Evolutionary conservation across 2,888 invertebrate genomes (phyloP).

Genomic region (Creontiades dilutus): DNA sequence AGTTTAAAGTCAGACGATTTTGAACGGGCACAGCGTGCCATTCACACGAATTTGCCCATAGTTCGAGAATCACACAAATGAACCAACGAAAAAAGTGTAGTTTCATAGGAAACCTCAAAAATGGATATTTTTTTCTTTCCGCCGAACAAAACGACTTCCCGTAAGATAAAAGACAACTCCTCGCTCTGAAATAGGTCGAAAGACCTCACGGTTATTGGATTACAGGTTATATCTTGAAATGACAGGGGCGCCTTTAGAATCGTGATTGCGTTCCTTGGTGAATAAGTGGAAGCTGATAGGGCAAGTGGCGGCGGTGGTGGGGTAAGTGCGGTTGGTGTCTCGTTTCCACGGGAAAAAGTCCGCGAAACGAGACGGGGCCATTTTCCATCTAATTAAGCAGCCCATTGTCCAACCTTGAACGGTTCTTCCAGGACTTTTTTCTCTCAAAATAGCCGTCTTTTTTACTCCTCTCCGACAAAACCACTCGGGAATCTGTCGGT

Average conservation of each 20-base stretch:
- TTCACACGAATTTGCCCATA: no score
- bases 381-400: conserved; percentile 49
- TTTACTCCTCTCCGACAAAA: background rate
- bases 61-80: no score
- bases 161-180: background rate
- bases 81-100: no score
- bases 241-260: background rate
- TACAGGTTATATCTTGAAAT: background rate
- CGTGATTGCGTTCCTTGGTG: background rate
- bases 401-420: conserved; percentile 43
- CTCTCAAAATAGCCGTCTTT: background rate
- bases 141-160: background rate
- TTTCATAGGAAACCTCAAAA: no score
- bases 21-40: no score
- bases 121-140: background rate
- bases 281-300: background rate
- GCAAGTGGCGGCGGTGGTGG: background rate
- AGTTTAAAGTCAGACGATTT: no score
- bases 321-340: background rate
- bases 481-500: background rate
- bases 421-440: background rate
- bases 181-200: background rate
- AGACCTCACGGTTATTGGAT: background rate
- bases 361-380: background rate
- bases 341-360: background rate